Conservation (phyloP, 2,888 invertebrate species). For the Tridacna gigas region DNA sequence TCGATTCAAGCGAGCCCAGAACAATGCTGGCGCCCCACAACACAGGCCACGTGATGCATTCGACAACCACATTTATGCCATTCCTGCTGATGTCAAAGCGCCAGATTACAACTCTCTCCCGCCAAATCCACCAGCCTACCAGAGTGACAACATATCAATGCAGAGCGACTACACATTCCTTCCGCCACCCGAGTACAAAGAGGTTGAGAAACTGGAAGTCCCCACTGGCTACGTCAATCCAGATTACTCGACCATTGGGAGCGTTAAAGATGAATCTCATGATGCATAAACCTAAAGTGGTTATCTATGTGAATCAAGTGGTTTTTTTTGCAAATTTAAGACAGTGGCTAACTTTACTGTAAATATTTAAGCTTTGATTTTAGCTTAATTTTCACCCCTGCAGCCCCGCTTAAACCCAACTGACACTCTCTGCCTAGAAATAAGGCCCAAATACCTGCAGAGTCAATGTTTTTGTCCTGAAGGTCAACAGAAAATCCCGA, state of each 20-base stretch:
- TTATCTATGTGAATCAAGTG: no score
- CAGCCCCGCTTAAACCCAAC: no score
- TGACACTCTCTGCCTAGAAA: no score
- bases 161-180: conserved; percentile 16
- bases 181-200: conserved; percentile 13
- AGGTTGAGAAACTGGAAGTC: background rate
- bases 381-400: no score
- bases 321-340: no score
- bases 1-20: background rate
- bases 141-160: background rate
- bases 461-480: no score
- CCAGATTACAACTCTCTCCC: conserved; percentile 25
- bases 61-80: conserved; percentile 36
- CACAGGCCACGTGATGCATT: conserved; percentile 9
- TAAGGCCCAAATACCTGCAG: no score
- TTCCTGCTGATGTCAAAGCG: conserved; percentile 20
- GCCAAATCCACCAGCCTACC: conserved; percentile 20
- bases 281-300: no score
- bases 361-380: no score
- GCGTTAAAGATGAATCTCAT: background rate
- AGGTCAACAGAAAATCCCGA: no score
- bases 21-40: background rate
- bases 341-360: no score
- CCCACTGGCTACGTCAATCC: conserved; percentile 1
- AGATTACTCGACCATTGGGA: conserved; percentile 12